phyloP scores from a whole-genome alignment of 1,140 invertebrate species.

The Mamestra configurata region DNA sequence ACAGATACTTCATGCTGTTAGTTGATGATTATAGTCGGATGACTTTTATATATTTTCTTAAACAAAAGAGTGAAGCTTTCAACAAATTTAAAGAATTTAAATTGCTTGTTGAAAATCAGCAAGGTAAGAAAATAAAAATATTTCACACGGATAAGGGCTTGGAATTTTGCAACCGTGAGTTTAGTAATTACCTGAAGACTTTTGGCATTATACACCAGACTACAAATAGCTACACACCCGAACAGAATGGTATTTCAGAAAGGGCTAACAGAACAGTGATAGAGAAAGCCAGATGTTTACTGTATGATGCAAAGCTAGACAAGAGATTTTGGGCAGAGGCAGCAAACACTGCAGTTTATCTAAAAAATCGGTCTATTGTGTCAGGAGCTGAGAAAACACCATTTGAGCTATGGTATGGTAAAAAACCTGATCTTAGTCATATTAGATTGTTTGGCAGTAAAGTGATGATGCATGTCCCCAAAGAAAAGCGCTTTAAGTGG shows the following conservation, averaged over 20 bases:
- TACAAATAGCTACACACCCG: not conserved
- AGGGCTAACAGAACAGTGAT: not conserved
- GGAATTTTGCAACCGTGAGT: not conserved
- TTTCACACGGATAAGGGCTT: not conserved
- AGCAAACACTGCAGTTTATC: no score
- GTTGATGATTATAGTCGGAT: slow-evolving; percentile 71
- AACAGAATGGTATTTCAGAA: slow-evolving; percentile 56
- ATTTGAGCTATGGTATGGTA: not conserved
- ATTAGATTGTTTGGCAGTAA: not conserved
- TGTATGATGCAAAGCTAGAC: not conserved
- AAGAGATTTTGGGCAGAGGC: slow-evolving; percentile 58
- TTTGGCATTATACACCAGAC: not conserved
- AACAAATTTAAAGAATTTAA: slow-evolving; percentile 67
- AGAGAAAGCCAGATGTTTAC: not conserved
- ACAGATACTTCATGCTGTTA: slow-evolving; percentile 72
- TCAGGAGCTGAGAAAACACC: slow-evolving; percentile 56
- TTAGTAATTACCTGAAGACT: not conserved
- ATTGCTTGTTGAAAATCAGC: slow-evolving; percentile 68
- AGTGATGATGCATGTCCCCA: not conserved
- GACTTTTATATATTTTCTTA: slow-evolving; percentile 53
- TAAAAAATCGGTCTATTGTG: no score
- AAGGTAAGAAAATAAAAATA: slow-evolving; percentile 52
- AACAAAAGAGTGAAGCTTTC: slow-evolving; percentile 61
- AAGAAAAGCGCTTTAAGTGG: not conserved
- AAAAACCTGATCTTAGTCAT: not conserved